A percentile compares a stretch with the other conserved stretches of the same genome.
phyloP scores from a whole-genome alignment of 2,888 invertebrate genomes.

The Drosophila peninsularis region DNA sequence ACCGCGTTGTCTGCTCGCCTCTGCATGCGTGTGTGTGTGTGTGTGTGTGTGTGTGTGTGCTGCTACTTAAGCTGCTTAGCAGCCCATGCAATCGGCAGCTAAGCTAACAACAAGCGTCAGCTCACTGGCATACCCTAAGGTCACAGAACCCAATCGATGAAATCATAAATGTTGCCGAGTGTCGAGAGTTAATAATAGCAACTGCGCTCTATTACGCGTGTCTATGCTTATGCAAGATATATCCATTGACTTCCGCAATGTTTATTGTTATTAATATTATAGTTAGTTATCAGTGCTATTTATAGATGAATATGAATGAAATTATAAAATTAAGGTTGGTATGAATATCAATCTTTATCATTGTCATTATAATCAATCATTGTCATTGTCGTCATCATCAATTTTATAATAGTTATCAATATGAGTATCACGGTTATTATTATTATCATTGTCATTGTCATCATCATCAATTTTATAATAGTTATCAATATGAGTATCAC shows the following conservation, averaged over 20 bases:
- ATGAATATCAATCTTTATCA: neutral
- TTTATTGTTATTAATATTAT: neutral
- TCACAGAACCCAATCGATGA: constrained; percentile 29
- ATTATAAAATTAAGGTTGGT: no score
- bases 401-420: neutral
- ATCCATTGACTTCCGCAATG: no score
- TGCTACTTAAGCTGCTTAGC: constrained; percentile 76
- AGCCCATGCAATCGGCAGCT: constrained; percentile 62
- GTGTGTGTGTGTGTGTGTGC: constrained; percentile 28
- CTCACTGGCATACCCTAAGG: constrained; percentile 54
- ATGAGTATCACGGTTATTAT: neutral
- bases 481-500: no score
- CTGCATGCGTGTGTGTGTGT: constrained; percentile 18
- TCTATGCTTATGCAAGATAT: neutral
- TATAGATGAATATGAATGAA: no score
- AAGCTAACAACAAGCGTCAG: constrained; percentile 63
- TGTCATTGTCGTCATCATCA: no score
- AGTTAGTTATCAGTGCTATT: neutral
- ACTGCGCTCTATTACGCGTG: neutral
- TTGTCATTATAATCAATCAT: neutral
- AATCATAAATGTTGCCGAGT: constrained; percentile 29
- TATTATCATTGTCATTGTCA: constrained; percentile 1
- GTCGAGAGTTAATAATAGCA: neutral
- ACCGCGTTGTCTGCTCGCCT: constrained; percentile 10
- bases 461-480: no score